These are phyloP conservation scores for Balearica regulorum DNA, from an alignment of 2,797 vertebrate genomes.

Conservation along the genomic window DNA sequence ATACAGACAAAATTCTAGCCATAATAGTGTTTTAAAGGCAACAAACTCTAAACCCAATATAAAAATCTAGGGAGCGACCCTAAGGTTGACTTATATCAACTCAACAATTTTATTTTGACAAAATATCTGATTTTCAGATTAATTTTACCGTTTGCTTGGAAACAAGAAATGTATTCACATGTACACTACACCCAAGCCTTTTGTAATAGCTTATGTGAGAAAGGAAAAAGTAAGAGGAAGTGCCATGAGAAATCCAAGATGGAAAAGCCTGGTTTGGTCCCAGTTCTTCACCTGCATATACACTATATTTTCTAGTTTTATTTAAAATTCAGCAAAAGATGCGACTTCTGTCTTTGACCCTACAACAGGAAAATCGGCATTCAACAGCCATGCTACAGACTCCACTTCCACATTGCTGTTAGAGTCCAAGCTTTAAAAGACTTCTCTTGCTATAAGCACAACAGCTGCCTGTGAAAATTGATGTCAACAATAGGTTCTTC, in stretches of 20 bases:
- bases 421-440: background rate
- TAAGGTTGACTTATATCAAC: background rate
- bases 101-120: background rate
- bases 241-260: background rate
- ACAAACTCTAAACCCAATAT: background rate
- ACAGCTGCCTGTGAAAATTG: slow-evolving; percentile 11
- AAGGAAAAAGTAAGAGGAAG: background rate
- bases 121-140: background rate
- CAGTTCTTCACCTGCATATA: background rate
- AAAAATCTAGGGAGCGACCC: background rate
- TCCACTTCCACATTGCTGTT: background rate
- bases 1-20: background rate
- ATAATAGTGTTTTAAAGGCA: background rate
- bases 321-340: background rate
- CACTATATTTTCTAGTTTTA: background rate
- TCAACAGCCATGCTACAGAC: background rate
- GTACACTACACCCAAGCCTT: background rate
- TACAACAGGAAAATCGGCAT: background rate
- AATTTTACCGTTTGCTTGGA: background rate
- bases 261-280: background rate
- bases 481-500: background rate
- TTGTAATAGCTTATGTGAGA: background rate
- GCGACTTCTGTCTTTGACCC: background rate
- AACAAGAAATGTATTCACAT: background rate
- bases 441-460: background rate